Percentiles rank a stretch among this genome's conserved stretches.
These are phyloP conservation scores for Stigmatopora argus DNA, from an alignment of 2,113 vertebrate genomes.

Conservation along the genomic window DNA sequence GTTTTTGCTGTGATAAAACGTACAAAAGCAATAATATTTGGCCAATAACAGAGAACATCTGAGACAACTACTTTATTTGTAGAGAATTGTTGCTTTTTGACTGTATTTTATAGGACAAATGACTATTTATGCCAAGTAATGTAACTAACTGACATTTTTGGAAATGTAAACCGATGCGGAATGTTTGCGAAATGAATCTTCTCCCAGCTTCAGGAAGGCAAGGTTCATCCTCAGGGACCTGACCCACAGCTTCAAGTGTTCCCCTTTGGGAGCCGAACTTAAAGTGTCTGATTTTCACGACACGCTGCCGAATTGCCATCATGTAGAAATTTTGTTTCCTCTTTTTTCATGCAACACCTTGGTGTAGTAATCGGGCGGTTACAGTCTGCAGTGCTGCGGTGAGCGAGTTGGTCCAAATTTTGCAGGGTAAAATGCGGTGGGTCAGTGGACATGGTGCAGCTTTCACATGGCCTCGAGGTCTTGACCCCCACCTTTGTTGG, in stretches of 20 bases:
- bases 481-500: slow-evolving; percentile 66
- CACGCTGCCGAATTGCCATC: not conserved
- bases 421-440: not conserved
- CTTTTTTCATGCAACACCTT: not conserved
- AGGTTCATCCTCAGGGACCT: not conserved
- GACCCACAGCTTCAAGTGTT: not conserved
- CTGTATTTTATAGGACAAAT: not conserved
- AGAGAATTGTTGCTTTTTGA: too few species aligned
- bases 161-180: not conserved
- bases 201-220: not conserved
- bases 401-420: not conserved
- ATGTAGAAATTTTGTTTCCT: not conserved
- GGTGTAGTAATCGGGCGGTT: not conserved
- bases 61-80: too few species aligned
- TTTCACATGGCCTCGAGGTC: slow-evolving; percentile 71
- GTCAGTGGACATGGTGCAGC: slow-evolving; percentile 58
- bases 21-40: not conserved
- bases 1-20: not conserved
- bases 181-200: not conserved
- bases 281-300: too few species aligned
- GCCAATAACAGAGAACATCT: not conserved
- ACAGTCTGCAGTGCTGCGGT: slow-evolving; percentile 1
- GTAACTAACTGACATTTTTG: not conserved
- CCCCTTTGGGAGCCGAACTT: not conserved
- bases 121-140: not conserved